These are phyloP conservation scores for Cheiracanthium punctorium DNA, from an alignment of 2,888 invertebrate species.

Conservation along the genomic window DNA sequence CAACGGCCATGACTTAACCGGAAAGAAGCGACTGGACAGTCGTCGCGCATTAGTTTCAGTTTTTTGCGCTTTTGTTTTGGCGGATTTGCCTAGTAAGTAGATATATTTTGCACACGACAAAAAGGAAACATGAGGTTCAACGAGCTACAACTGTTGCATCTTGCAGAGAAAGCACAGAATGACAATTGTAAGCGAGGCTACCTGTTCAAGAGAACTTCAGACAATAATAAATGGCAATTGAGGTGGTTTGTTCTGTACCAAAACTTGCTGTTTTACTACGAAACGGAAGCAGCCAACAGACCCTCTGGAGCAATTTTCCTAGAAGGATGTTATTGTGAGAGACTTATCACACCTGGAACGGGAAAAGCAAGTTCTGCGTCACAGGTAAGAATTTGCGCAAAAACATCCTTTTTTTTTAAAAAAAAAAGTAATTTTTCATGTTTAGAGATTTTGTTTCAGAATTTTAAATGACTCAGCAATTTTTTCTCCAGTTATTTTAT, in stretches of 20 bases:
- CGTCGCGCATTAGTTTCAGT: slow-evolving; percentile 44
- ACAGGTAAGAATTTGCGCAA: slow-evolving; percentile 67
- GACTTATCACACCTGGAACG: slow-evolving; percentile 79
- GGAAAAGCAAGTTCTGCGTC: slow-evolving; percentile 60
- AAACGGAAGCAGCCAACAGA: slow-evolving; percentile 82
- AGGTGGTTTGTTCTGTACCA: slow-evolving; percentile 80
- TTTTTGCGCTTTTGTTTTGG: slow-evolving; percentile 14
- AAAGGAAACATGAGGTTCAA: slow-evolving; percentile 84
- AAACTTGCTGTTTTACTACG: slow-evolving; percentile 94
- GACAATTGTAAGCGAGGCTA: slow-evolving; percentile 89
- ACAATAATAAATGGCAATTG: slow-evolving; percentile 90
- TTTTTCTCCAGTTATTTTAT: too few species aligned
- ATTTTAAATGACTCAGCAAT: too few species aligned
- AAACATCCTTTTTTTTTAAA: too few species aligned
- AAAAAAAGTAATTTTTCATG: too few species aligned
- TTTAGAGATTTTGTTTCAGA: too few species aligned
- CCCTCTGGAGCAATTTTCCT: slow-evolving; percentile 90
- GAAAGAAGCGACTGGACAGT: neutral
- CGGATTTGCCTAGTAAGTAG: neutral
- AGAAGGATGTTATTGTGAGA: slow-evolving; percentile 91
- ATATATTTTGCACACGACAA: slow-evolving; percentile 3
- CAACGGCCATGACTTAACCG: slow-evolving; percentile 46
- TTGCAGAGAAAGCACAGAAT: slow-evolving; percentile 89
- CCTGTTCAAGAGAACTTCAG: slow-evolving; percentile 89
- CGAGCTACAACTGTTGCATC: slow-evolving; percentile 88